Evolutionary conservation across 2,888 invertebrate species (phyloP).

Genomic region (Vannuccia rotundouncinata): DNA sequence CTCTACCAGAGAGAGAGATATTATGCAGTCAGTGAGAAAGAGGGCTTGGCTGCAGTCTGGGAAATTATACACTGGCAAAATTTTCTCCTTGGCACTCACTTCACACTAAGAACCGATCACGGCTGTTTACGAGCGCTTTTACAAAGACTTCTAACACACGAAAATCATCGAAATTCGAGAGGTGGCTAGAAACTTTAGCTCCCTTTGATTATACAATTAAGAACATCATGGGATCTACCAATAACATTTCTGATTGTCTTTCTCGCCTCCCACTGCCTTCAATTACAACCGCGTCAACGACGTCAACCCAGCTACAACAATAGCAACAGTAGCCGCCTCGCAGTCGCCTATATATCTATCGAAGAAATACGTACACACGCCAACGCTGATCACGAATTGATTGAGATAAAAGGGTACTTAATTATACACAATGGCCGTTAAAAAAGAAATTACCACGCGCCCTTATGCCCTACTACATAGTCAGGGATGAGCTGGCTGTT

Average conservation of each 20-base stretch:
- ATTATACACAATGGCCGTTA: too few relatives aligned
- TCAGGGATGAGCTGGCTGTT: too few relatives aligned
- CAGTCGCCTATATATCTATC: too few relatives aligned
- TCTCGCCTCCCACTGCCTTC: not conserved
- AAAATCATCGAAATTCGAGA: not conserved
- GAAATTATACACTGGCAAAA: not conserved
- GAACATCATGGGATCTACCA: not conserved
- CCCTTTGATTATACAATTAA: not conserved
- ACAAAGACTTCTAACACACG: not conserved
- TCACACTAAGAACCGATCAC: not conserved
- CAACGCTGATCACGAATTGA: too few relatives aligned
- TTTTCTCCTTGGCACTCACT: not conserved
- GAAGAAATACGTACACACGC: too few relatives aligned
- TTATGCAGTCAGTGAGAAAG: conserved; percentile 12
- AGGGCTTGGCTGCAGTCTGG: not conserved
- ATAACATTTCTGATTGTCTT: not conserved
- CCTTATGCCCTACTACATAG: too few relatives aligned
- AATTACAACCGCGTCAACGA: too few relatives aligned
- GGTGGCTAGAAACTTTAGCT: not conserved
- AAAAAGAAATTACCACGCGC: too few relatives aligned
- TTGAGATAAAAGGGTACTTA: too few relatives aligned
- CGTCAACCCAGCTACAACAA: too few relatives aligned
- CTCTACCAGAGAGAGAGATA: not conserved
- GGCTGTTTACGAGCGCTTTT: not conserved
- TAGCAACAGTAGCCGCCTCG: too few relatives aligned